Base-by-base conservation (phyloP, 2,888 invertebrate species). In the Plebejus melissa region DNA sequence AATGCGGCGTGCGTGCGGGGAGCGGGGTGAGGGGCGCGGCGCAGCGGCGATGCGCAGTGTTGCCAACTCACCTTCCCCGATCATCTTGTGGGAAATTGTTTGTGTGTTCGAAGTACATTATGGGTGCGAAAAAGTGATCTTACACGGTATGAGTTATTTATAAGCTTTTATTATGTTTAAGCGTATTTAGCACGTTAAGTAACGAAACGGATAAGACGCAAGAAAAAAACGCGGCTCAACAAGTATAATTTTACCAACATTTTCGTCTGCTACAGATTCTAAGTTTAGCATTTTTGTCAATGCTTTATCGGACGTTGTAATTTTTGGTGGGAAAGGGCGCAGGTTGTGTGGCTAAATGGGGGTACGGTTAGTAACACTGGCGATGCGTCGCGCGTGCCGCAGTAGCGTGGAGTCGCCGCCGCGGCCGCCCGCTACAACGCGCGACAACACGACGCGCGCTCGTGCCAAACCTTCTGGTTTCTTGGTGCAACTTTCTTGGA, bases 1-100 rank as follows among this genome's bases (percentile, higher is more conserved):
- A 90, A 90, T 91, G 91, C 90, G 91, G 90, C 89, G 91, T 91
- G 92, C 91, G 92, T 91, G 91, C 87, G 88, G 89, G 82, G 85
- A 84, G 82, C 79, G 86, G 83, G 82, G 77, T 78, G 80, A 79
- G 78, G 78, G 83, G 81, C 81, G 83, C 77, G 81, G 81, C 79
- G 80, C 77, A 78, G 80, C 79, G 80, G 80, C 83, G 86, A 86
- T 86, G 88, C 87, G 87, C 87, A 84, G 85, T 81, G 80, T 84
- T 80, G 83, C 82, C 13, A 65, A 36, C 32, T 2, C 4, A 36
- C 13, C 9, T 65, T 13, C 22, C 5, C 13, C 32, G 13, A 32
- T 36, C 32, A 65, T 32, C 36, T 13, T 9, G 65, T 65, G 32
- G 5, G 32, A 32, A 65, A 13, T 13, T 32, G 4, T 28, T 46